Conservation (phyloP, 2,797 vertebrate genomes). For the Sebastes matsubarae region DNA sequence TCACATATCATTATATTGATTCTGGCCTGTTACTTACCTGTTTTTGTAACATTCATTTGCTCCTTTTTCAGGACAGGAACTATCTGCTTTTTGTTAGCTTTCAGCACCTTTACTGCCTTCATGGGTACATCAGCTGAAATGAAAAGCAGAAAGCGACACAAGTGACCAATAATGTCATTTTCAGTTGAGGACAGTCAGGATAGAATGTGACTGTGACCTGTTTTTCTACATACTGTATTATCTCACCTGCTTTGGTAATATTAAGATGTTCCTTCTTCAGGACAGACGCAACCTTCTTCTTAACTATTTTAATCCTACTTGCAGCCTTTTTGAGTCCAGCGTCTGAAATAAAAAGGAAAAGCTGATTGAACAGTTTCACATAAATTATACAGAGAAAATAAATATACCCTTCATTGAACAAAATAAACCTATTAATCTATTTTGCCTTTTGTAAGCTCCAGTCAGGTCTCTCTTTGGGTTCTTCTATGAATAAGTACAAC, state of each 20-base stretch:
- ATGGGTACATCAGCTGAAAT: slow-evolving; percentile 41
- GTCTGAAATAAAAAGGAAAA: slow-evolving; percentile 43
- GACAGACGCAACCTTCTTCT: slow-evolving; percentile 32
- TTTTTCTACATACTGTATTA: neutral
- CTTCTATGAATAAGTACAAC: too few species aligned
- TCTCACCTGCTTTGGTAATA: slow-evolving; percentile 64
- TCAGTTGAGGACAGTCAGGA: too few species aligned
- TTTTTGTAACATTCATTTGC: slow-evolving; percentile 45
- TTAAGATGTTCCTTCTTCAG: slow-evolving; percentile 68
- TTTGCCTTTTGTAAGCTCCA: too few species aligned
- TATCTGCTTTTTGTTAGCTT: slow-evolving; percentile 20
- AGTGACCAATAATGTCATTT: neutral
- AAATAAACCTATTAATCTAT: neutral
- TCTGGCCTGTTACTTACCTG: slow-evolving; percentile 6
- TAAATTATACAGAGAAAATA: neutral
- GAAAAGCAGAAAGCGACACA: neutral
- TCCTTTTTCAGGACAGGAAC: slow-evolving; percentile 41
- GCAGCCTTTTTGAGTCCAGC: slow-evolving; percentile 15
- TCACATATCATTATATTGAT: neutral
- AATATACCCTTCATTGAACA: neutral
- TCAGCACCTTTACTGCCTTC: slow-evolving; percentile 23
- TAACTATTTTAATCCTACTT: slow-evolving; percentile 28
- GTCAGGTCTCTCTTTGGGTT: too few species aligned
- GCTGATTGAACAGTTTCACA: neutral
- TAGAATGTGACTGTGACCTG: neutral